phyloP scores from a whole-genome alignment of 2,113 vertebrate genomes.

The Albula glossodonta region DNA sequence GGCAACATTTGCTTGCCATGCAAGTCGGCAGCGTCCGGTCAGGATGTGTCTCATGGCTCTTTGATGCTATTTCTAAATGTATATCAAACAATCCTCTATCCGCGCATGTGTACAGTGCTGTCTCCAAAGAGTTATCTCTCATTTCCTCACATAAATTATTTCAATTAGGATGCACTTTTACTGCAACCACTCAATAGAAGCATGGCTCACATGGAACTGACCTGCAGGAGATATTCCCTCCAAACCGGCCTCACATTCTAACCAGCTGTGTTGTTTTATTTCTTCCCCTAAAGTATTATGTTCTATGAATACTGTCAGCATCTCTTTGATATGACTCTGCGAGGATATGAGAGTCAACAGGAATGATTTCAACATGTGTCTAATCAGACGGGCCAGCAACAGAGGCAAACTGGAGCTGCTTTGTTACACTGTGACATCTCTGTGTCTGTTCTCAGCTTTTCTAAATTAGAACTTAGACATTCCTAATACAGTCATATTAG shows the following conservation, averaged over 20 bases:
- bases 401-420: conserved; percentile 40
- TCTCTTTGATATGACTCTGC: conserved; percentile 54
- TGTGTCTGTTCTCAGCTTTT: background rate
- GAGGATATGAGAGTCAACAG: conserved; percentile 43
- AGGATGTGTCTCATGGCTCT: background rate
- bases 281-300: conserved; percentile 51
- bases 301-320: conserved; percentile 64
- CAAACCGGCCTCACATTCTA: conserved; percentile 35
- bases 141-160: conserved; percentile 51
- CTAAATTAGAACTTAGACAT: background rate
- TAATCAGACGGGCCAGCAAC: conserved; percentile 36
- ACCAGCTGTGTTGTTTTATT: conserved; percentile 50
- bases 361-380: conserved; percentile 54
- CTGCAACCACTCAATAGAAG: conserved; percentile 50
- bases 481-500: background rate
- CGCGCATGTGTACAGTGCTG: background rate
- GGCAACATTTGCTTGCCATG: background rate
- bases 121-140: conserved; percentile 29
- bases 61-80: conserved; percentile 4
- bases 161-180: conserved; percentile 47
- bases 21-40: background rate
- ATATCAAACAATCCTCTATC: background rate
- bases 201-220: conserved; percentile 52
- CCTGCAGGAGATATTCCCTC: conserved; percentile 40
- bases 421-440: conserved; percentile 42